Percentiles rank a stretch among this genome's conserved stretches.
Evolutionary conservation across 2,888 invertebrate species (phyloP).

Genomic region (Piscicola geometra): DNA sequence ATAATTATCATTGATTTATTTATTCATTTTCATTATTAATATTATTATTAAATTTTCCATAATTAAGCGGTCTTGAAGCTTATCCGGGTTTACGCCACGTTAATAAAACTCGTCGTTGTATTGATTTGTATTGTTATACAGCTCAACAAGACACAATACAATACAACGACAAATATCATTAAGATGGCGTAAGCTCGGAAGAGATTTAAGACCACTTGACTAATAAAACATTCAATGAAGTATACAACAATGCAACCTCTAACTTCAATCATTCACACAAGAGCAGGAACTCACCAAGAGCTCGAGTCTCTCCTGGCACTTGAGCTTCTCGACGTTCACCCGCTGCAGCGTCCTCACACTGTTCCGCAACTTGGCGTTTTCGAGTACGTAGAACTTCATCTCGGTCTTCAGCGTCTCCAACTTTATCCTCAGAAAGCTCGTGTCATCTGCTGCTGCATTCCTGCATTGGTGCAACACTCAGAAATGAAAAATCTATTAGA

Average conservation of each 20-base stretch:
- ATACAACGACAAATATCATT: too few species aligned
- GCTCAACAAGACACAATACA: too few species aligned
- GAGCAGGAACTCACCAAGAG: not conserved
- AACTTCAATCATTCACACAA: not conserved
- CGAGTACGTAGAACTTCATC: conserved; percentile 15
- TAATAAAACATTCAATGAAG: too few species aligned
- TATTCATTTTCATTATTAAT: not conserved
- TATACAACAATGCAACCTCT: not conserved
- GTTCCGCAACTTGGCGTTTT: conserved; percentile 26
- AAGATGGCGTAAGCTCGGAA: too few species aligned
- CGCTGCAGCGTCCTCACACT: conserved; percentile 9
- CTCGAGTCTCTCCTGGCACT: conserved; percentile 19
- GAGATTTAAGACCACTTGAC: too few species aligned
- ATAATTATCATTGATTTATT: not conserved
- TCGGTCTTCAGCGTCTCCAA: conserved; percentile 10
- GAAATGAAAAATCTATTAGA: too few species aligned
- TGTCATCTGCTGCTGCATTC: not conserved
- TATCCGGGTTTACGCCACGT: too few species aligned
- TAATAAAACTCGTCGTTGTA: too few species aligned
- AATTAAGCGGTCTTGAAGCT: not conserved
- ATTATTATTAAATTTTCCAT: not conserved
- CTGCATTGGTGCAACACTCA: too few species aligned
- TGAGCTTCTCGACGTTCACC: conserved; percentile 24
- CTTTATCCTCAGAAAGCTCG: conserved; percentile 3
- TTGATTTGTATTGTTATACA: too few species aligned